Conservation (phyloP, 2,797 vertebrate genomes). For the Loris lydekkerianus region DNA sequence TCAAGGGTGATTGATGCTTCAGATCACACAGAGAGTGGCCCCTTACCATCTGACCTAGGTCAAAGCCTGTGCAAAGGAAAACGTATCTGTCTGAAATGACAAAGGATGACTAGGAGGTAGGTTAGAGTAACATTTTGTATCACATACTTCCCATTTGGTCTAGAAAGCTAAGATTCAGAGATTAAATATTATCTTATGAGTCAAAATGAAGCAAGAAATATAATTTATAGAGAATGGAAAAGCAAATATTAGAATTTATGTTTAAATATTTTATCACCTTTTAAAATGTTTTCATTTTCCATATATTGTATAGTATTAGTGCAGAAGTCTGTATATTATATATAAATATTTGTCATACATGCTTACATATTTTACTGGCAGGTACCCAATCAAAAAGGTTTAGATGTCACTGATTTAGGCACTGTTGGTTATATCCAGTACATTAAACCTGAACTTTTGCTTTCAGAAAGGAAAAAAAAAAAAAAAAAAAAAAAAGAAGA, state of each 20-base stretch:
- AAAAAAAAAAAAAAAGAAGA: not conserved
- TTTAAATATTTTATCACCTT: not conserved
- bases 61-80: not conserved
- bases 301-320: not conserved
- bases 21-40: not conserved
- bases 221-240: not conserved
- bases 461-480: not conserved
- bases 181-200: conserved; percentile 8
- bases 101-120: not conserved
- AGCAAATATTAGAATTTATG: not conserved
- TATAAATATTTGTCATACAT: not conserved
- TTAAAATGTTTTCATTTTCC: conserved; percentile 37
- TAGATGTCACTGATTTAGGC: not conserved
- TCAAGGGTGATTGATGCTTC: conserved; percentile 8
- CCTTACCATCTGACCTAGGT: not conserved
- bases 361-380: not conserved
- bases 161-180: not conserved
- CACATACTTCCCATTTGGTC: conserved; percentile 48
- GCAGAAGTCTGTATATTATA: not conserved
- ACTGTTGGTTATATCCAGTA: not conserved
- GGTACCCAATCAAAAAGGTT: not conserved
- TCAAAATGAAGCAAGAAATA: not conserved
- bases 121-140: not conserved
- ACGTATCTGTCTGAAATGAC: not conserved
- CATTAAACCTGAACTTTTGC: not conserved